Conservation (phyloP, 2,797 vertebrate species). For the Gymnoscopelus braueri region DNA sequence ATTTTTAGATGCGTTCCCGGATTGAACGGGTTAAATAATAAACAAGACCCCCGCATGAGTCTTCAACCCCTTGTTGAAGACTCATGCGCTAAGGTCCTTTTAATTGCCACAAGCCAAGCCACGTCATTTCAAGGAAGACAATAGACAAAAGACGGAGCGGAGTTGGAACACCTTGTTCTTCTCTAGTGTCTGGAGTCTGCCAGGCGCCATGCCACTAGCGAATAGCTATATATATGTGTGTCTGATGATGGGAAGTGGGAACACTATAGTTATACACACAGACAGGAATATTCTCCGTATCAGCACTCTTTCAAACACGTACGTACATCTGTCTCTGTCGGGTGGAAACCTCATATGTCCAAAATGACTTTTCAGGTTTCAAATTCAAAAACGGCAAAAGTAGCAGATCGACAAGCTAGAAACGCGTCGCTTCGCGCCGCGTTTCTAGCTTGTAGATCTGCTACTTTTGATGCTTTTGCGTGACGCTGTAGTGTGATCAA, state of each 20-base stretch:
- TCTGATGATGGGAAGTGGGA: conserved; percentile 32
- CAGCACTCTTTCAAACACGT: conserved; percentile 35
- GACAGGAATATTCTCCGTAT: conserved; percentile 29
- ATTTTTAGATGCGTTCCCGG: no score
- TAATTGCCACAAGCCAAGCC: conserved; percentile 86
- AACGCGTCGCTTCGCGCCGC: no score
- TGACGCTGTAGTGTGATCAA: no score
- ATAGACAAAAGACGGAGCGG: conserved; percentile 47
- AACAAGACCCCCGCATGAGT: no score
- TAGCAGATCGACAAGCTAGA: no score
- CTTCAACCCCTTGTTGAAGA: neutral
- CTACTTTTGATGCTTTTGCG: no score
- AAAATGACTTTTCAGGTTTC: no score
- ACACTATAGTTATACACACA: conserved; percentile 52
- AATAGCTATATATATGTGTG: conserved; percentile 37
- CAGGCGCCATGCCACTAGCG: conserved; percentile 31
- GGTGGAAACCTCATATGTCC: no score
- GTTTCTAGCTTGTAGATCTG: no score
- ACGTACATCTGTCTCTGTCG: neutral
- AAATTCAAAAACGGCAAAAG: no score
- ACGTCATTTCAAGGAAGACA: conserved; percentile 77
- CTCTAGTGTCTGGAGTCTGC: conserved; percentile 38
- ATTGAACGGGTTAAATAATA: no score
- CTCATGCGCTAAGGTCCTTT: conserved; percentile 65
- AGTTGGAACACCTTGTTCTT: conserved; percentile 63